Evolutionary conservation across 92 coral and sea anemone genomes (phyloP), one percentile per base, ranked within the genome.

Genomic region (Scolanthus callimorphus): DNA sequence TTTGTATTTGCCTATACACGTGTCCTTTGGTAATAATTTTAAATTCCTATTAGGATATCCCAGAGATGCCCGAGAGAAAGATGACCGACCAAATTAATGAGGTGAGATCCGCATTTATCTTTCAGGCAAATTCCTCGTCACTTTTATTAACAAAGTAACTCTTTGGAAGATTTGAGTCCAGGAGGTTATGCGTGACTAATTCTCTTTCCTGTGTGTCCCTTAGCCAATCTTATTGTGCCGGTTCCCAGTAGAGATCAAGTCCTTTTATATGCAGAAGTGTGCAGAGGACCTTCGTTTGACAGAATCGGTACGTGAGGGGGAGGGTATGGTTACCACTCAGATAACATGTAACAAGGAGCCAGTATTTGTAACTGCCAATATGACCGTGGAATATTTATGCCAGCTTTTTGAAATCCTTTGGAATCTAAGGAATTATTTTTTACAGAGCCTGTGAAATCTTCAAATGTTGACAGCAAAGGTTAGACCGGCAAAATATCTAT

Each of bases 1-100:
- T n/a, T n/a, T n/a, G n/a, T n/a, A n/a, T n/a, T n/a, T n/a, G n/a
- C n/a, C n/a, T n/a, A n/a, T n/a, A n/a, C n/a, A n/a, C n/a, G n/a
- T n/a, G n/a, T n/a, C n/a, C n/a, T n/a, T n/a, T n/a, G n/a, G n/a
- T n/a, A n/a, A n/a, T n/a, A n/a, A n/a, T n/a, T n/a, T n/a, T n/a
- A n/a, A n/a, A n/a, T 37, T 17, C 24, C 27, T 55, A 25, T 22
- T 37, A 94, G 99, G 99, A 94, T 62, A 94, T 94, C 55, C 99
- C 99, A 8, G 99, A 94, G 62, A 90, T 90, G 90, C 99, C 99
- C 0, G 99, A 94, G 49, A 57, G 99, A 54, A 94, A 94, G 70
- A 94, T 94, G 99, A 94, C 99, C 19, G 99, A 94, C 68, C 84
- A 94, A 55, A 94, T 94, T 39, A 85, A 89, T 22, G 99, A 94